Base-by-base conservation (phyloP, 2,113 vertebrate species). In the Dipodomys spectabilis region DNA sequence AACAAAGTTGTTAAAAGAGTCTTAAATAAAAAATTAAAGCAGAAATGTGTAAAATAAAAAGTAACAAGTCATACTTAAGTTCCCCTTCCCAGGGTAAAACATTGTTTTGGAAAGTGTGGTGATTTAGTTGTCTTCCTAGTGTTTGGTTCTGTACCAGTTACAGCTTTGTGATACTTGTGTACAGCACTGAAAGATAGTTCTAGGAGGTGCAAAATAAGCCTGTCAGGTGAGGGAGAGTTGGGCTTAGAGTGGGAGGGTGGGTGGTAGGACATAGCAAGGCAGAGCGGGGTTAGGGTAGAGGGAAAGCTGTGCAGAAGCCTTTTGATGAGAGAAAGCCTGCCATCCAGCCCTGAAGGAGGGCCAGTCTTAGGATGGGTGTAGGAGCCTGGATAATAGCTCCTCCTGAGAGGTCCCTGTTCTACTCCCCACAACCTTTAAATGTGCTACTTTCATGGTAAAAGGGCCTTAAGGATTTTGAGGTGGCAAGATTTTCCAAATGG, bases 1-100 rank as follows among this genome's bases (percentile, higher is more conserved):
- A 65, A 65, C 7, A 65, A 20, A 65, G 8, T 25, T 65, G 64
- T 23, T 20, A 12, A 6, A 2, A 19, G 6, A 57, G 49, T 6
- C 82, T 27, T 57, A 23, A 44, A 64, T 30, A 45, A 20, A 22
- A 68, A 49, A 39, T 4, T 84, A 12, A 18, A 53, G 32, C 9
- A n/a, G 25, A 68, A 86, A 18, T 64, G 12, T 79, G 13, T 72
- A 62, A 62, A 45, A 2, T 81, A 23, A 72, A 84, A 88, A 39
- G 25, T 10, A n/a, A 27, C 45, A 53, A 13, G 18, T 60, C 18
- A 25, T 28, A 71, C 53, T 71, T 20, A 9, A 2, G 7, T 18
- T 12, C 45, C 15, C 1, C 1, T 0, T 3, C 3, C 6, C 62
- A 8, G 25, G 22, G 39, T 18, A 6, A n/a, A 30, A 0, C 23